Conservation (phyloP, 2,113 vertebrate genomes). For the Myiozetetes cayanensis region DNA sequence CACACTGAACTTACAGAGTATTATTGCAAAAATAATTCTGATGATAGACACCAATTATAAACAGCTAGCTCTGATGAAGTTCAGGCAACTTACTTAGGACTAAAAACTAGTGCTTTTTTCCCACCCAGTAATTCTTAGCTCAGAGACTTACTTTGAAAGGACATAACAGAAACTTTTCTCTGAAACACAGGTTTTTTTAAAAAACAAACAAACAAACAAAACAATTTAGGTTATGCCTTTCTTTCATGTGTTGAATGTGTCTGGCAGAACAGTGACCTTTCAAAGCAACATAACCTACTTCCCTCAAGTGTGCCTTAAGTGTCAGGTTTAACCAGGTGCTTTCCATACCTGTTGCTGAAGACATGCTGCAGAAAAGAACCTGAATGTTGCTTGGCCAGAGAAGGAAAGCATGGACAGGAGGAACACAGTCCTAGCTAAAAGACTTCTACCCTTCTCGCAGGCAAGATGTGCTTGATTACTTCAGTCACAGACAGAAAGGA, state of each 20-base stretch:
- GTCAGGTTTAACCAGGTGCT: not conserved
- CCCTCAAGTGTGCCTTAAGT: not conserved
- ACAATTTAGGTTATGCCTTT: not conserved
- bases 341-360: not conserved
- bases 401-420: not conserved
- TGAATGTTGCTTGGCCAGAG: not conserved
- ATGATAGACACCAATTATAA: not conserved
- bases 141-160: not conserved
- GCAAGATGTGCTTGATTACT: not conserved
- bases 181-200: too few relatives aligned
- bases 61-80: not conserved
- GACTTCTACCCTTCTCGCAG: not conserved
- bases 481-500: not conserved
- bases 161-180: not conserved
- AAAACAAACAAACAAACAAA: too few relatives aligned
- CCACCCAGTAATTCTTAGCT: not conserved
- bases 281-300: not conserved
- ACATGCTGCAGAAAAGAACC: not conserved
- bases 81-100: not conserved
- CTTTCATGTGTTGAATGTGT: not conserved
- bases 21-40: not conserved
- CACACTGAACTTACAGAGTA: not conserved
- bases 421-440: not conserved
- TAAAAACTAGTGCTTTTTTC: not conserved
- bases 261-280: not conserved